Evolutionary conservation across 2,797 vertebrate species (phyloP).

Genomic region (Synanceia verrucosa): DNA sequence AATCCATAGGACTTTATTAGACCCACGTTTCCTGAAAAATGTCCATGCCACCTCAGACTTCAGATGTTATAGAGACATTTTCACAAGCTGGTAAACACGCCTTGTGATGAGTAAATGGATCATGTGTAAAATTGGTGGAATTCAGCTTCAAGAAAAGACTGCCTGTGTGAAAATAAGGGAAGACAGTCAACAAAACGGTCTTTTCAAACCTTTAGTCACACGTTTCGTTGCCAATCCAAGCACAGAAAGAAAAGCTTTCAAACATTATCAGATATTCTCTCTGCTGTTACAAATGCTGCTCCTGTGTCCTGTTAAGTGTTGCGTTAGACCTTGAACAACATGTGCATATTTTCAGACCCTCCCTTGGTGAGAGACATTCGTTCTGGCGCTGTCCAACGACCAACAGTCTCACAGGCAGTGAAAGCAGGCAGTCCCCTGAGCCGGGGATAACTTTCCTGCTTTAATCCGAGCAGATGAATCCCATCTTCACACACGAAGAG

Average conservation of each 20-base stretch:
- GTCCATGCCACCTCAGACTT: not conserved
- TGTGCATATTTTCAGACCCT: constrained; percentile 65
- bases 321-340: constrained; percentile 61
- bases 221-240: not conserved
- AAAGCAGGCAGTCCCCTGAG: constrained; percentile 28
- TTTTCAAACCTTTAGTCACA: constrained; percentile 4
- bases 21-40: not conserved
- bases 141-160: not conserved
- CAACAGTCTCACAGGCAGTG: constrained; percentile 47
- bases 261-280: constrained; percentile 38
- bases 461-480: constrained; percentile 60
- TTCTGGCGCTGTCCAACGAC: constrained; percentile 51
- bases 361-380: constrained; percentile 54
- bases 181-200: not conserved
- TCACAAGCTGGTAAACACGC: not conserved
- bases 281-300: constrained; percentile 15
- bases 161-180: not conserved
- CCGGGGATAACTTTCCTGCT: constrained; percentile 50
- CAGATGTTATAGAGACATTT: not conserved
- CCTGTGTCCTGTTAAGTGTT: constrained; percentile 33
- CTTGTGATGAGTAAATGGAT: constrained; percentile 7
- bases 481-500: constrained; percentile 41
- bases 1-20: not conserved
- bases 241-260: constrained; percentile 21
- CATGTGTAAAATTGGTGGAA: constrained; percentile 15